Evolutionary conservation across 2,888 invertebrate genomes (phyloP).

Genomic region (Lasiommata megera): DNA sequence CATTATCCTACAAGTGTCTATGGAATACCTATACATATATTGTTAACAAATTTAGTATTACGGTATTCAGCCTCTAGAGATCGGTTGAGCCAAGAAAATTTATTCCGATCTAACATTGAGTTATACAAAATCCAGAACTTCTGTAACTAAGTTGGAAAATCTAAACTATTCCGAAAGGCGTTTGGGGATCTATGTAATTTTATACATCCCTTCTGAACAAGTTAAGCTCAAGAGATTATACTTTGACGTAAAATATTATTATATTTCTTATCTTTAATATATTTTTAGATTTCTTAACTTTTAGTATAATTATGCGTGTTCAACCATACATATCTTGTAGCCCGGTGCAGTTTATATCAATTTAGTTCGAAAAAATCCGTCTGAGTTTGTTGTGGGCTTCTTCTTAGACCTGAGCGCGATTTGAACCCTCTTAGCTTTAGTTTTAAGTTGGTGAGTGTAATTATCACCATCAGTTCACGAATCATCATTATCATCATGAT

Average conservation of each 20-base stretch:
- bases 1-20: too few relatives aligned
- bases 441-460: too few relatives aligned
- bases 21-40: too few relatives aligned
- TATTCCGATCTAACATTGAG: slow-evolving; percentile 1
- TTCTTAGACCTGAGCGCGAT: too few relatives aligned
- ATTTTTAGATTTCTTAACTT: neutral
- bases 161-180: slow-evolving; percentile 2
- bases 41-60: neutral
- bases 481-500: too few relatives aligned
- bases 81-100: neutral
- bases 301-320: neutral
- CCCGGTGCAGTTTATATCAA: too few relatives aligned
- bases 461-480: too few relatives aligned
- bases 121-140: slow-evolving; percentile 9
- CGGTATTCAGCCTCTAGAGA: neutral
- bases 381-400: too few relatives aligned
- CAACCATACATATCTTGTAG: too few relatives aligned
- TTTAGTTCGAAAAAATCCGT: too few relatives aligned
- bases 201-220: slow-evolving; percentile 9
- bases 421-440: too few relatives aligned
- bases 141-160: slow-evolving; percentile 1
- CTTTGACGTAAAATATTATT: neutral
- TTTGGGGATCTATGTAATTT: slow-evolving; percentile 4
- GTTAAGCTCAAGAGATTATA: neutral
- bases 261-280: neutral